These are phyloP conservation scores for Enteromius afrohamiltoni DNA, from an alignment of 2,797 vertebrate species.

Conservation along the genomic window DNA sequence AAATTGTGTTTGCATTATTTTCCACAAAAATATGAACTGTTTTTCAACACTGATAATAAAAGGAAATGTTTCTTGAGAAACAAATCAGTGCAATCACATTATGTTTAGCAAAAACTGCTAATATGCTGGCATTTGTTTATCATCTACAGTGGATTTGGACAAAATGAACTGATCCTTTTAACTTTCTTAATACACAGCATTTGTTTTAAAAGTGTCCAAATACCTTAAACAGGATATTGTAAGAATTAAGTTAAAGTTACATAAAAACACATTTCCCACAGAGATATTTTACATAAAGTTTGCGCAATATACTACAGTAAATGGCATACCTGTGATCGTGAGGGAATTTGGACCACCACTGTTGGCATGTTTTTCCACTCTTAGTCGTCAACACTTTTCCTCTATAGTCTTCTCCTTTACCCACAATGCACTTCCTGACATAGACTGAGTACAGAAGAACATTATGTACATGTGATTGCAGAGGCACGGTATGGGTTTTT, in stretches of 20 bases:
- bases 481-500: neutral
- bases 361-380: constrained; percentile 86
- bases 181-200: neutral
- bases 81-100: neutral
- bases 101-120: neutral
- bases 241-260: neutral
- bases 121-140: neutral
- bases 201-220: neutral
- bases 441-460: constrained; percentile 79
- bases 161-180: neutral
- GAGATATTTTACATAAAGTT: neutral
- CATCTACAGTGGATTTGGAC: neutral
- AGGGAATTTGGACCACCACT: constrained; percentile 89
- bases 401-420: constrained; percentile 84
- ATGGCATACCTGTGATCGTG: constrained; percentile 69
- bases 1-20: neutral
- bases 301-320: neutral
- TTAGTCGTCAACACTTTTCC: constrained; percentile 81
- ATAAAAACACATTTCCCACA: no score
- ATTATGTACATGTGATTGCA: constrained; percentile 15
- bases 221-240: neutral
- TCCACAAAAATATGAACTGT: neutral
- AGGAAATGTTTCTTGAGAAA: neutral
- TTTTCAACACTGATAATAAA: neutral
- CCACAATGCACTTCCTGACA: constrained; percentile 87